Evolutionary conservation across 30 jellyfish, hydroid and myxozoan species (phyloP), one percentile per base, ranked within the genome.

Genomic region (Pseudorhiza aurosa): DNA sequence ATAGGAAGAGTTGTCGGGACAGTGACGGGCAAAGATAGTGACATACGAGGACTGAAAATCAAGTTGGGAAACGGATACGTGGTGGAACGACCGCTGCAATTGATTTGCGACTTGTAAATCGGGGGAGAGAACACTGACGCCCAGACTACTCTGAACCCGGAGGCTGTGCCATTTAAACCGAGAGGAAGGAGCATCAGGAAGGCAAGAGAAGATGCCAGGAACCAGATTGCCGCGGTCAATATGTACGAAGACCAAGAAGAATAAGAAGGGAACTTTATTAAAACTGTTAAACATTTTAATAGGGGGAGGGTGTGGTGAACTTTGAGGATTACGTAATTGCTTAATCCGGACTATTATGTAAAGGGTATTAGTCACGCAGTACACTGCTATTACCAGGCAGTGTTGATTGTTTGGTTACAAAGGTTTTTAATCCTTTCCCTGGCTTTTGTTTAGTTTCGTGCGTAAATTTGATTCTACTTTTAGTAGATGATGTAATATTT

Each of bases 61-160:
- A 46, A 53, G 43, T 30, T 53, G 19, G 85, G 84, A 37, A 68
- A 81, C 28, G 85, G 85, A 9, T 47, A 65, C 58, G 51, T 81
- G 71, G 75, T 60, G 44, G 85, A 71, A 60, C 35, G 85, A 49
- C 85, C 85, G 36, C 72, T 71, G 22, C 85, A 71, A 49, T 53
- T 71, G 14, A 44, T 71, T 46, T 71, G 85, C 85, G 76, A 71
- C 31, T 71, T 71, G 31, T 75, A 71, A 71, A 51, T 71, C 25
- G 71, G 76, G 55, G 85, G 71, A 71, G 85, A 71, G 46, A 45
- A 71, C 85, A 51, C 35, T 22, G 85, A 43, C 18, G 31, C 49
- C 51, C 26, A 8, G 46, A 15, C 55, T 8, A 21, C 44, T 28
- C 19, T 71, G 72, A 71, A 71, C 39, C 85, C 58, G 39, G 46